A percentile compares a stretch with the other conserved stretches of the same genome.
Evolutionary conservation across 2,888 invertebrate species (phyloP).

Genomic region (Sarcophaga variegata): DNA sequence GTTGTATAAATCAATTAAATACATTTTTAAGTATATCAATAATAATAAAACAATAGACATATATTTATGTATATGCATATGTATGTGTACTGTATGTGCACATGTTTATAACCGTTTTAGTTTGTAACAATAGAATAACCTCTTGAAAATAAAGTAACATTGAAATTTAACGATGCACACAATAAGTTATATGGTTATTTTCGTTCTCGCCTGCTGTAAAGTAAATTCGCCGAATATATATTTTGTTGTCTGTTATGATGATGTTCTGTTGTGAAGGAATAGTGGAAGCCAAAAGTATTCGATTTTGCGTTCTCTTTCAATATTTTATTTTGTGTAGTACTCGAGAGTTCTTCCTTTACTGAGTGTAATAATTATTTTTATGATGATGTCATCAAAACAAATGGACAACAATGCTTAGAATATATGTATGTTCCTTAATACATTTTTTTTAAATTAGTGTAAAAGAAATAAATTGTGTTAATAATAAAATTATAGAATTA

Average conservation of each 20-base stretch:
- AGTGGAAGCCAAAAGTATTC: not conserved
- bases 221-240: conserved; percentile 9
- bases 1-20: too few species aligned
- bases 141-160: not conserved
- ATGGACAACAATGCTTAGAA: conserved; percentile 20
- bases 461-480: too few species aligned
- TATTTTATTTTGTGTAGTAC: not conserved
- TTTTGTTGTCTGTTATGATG: not conserved
- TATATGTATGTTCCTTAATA: not conserved
- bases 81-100: too few species aligned
- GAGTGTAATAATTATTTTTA: not conserved
- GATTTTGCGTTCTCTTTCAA: conserved; percentile 23
- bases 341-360: conserved; percentile 17
- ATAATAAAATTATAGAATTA: too few species aligned
- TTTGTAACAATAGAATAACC: too few species aligned
- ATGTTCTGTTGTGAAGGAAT: not conserved
- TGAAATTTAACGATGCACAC: not conserved
- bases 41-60: too few species aligned
- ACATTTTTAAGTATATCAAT: too few species aligned
- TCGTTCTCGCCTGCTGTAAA: conserved; percentile 39
- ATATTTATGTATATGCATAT: too few species aligned
- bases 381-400: conserved; percentile 63
- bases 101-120: too few species aligned
- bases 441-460: not conserved
- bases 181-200: too few species aligned